phyloP scores from a whole-genome alignment of 2,113 vertebrate species.

The Macaca nemestrina region DNA sequence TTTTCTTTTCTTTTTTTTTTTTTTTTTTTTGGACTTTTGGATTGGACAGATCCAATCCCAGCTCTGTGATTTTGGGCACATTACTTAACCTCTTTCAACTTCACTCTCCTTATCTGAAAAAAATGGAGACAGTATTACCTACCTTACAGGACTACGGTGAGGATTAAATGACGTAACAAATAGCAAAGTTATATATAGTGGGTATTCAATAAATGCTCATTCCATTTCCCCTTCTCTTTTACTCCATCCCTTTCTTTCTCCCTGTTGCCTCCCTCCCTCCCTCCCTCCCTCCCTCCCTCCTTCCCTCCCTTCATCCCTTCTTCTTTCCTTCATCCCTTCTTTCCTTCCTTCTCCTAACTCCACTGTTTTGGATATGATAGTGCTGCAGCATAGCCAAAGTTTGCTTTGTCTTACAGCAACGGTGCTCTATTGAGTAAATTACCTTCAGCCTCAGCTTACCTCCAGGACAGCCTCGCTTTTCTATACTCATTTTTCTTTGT shows the following conservation, averaged over 20 bases:
- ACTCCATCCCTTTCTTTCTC: not conserved
- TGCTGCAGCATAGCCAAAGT: not conserved
- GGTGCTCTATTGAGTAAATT: not conserved
- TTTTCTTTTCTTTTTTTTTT: not conserved
- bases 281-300: not conserved
- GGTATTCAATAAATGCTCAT: not conserved
- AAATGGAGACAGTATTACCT: not conserved
- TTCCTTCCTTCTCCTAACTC: not conserved
- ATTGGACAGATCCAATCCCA: not conserved
- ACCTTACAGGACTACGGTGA: not conserved
- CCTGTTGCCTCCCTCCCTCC: not conserved
- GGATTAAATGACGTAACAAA: not conserved
- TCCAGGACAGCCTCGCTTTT: not conserved
- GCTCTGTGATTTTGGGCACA: not conserved
- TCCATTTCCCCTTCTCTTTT: not conserved
- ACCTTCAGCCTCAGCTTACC: not conserved
- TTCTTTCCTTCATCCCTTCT: not conserved
- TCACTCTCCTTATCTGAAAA: not conserved
- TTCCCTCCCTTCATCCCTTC: not conserved
- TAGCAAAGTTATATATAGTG: not conserved
- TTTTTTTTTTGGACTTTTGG: not conserved
- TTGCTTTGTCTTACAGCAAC: not conserved
- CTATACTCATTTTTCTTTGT: not conserved
- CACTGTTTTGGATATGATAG: not conserved
- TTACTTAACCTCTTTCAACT: slow-evolving; percentile 16